phyloP scores from a whole-genome alignment of 2,797 vertebrate species.

The Valencia hispanica region DNA sequence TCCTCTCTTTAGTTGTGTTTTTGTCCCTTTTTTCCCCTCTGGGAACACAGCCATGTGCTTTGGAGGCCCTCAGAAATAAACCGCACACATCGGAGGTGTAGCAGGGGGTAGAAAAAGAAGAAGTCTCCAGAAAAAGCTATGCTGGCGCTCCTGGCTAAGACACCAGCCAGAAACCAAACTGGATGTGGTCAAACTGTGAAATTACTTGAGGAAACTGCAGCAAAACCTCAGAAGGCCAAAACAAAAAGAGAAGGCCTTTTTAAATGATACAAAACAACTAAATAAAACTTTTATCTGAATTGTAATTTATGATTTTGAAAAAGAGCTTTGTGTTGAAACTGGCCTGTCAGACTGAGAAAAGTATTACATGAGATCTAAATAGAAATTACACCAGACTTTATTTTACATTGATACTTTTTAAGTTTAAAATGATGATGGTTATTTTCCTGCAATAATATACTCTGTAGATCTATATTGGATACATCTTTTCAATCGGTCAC shows the following conservation, averaged over 20 bases:
- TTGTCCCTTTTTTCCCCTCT: conserved; percentile 55
- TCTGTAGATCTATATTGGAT: background rate
- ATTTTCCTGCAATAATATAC: background rate
- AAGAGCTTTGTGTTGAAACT: background rate
- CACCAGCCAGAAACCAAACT: conserved; percentile 82
- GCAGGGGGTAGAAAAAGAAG: conserved; percentile 78
- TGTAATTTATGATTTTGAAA: background rate
- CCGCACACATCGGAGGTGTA: conserved; percentile 77
- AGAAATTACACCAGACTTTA: background rate
- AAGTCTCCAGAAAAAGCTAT: conserved; percentile 79
- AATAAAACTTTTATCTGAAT: conserved; percentile 38
- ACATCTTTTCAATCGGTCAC: background rate
- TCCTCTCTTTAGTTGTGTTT: conserved; percentile 31
- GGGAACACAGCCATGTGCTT: conserved; percentile 78
- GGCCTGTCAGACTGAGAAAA: background rate
- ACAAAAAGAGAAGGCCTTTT: conserved; percentile 37
- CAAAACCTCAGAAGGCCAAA: conserved; percentile 76
- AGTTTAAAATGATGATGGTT: too few relatives aligned
- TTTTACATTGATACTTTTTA: background rate
- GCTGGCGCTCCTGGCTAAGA: conserved; percentile 69
- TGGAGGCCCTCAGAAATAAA: conserved; percentile 78
- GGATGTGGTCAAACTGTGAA: conserved; percentile 87
- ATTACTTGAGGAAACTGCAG: conserved; percentile 85
- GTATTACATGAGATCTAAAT: background rate
- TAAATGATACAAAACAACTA: conserved; percentile 59